Evolutionary conservation across 2,113 vertebrate species (phyloP).

Genomic region (Potamarius usumacintae): DNA sequence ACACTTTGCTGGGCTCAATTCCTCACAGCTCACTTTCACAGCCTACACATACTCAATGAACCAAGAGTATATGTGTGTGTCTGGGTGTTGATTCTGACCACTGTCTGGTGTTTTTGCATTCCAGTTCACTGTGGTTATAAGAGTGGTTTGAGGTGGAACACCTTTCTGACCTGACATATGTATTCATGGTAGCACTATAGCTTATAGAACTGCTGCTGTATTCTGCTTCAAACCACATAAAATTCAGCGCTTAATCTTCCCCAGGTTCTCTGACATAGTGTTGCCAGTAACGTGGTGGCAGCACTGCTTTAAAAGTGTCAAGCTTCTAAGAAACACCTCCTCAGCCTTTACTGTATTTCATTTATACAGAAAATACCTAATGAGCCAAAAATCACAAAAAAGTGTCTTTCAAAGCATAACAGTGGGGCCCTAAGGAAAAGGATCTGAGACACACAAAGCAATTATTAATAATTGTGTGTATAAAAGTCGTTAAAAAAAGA

Average conservation of each 20-base stretch:
- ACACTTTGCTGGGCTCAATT: constrained; percentile 30
- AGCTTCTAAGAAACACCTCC: constrained; percentile 77
- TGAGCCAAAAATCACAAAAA: constrained; percentile 73
- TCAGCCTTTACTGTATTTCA: constrained; percentile 77
- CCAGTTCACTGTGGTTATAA: constrained; percentile 50
- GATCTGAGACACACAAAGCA: constrained; percentile 68
- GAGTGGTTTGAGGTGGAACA: constrained; percentile 65
- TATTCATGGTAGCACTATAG: constrained; percentile 68
- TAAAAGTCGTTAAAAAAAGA: constrained; percentile 59
- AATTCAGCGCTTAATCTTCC: constrained; percentile 66
- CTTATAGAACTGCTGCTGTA: constrained; percentile 55
- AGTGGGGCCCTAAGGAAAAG: constrained; percentile 73
- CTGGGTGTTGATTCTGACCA: constrained; percentile 48
- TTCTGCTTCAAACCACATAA: constrained; percentile 67
- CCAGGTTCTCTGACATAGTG: constrained; percentile 67
- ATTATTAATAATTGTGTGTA: constrained; percentile 67
- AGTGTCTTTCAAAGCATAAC: constrained; percentile 75
- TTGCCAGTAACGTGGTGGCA: constrained; percentile 62
- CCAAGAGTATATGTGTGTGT: constrained; percentile 32
- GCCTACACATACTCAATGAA: constrained; percentile 32
- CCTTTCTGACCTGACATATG: constrained; percentile 59
- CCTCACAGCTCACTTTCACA: constrained; percentile 36
- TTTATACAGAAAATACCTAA: constrained; percentile 75
- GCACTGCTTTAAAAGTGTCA: constrained; percentile 63
- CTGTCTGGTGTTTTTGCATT: constrained; percentile 51